phyloP scores from a whole-genome alignment of 2,888 invertebrate genomes.

The Ametastegia equiseti region DNA sequence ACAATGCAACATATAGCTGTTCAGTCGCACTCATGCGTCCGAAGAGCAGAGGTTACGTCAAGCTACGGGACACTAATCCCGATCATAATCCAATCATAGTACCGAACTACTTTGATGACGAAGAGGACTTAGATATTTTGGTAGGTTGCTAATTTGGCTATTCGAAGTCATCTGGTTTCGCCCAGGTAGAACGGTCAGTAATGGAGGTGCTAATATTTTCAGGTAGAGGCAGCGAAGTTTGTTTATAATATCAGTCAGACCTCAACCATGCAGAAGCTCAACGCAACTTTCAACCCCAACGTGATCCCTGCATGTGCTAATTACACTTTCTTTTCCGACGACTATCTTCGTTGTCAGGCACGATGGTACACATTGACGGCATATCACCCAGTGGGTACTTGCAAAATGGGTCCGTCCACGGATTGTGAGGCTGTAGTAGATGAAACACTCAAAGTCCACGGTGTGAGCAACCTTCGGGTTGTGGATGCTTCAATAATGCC shows the following conservation, averaged over 20 bases:
- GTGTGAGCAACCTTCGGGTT: slow-evolving; percentile 82
- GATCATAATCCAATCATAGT: slow-evolving; percentile 88
- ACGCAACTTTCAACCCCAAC: slow-evolving; percentile 81
- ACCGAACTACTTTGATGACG: slow-evolving; percentile 90
- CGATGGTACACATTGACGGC: slow-evolving; percentile 87
- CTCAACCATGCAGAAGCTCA: slow-evolving; percentile 80
- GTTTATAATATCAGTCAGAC: slow-evolving; percentile 81
- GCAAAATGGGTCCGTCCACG: slow-evolving; percentile 86
- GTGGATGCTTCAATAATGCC: slow-evolving; percentile 93
- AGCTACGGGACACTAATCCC: slow-evolving; percentile 84
- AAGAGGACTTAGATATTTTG: slow-evolving; percentile 80
- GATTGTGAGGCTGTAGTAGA: slow-evolving; percentile 84
- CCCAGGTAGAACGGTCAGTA: background rate
- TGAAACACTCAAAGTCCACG: slow-evolving; percentile 82
- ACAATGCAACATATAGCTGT: slow-evolving; percentile 83
- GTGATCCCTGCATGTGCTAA: slow-evolving; percentile 83
- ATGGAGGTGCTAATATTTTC: slow-evolving; percentile 51
- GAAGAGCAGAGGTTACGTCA: slow-evolving; percentile 83
- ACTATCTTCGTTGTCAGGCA: slow-evolving; percentile 87
- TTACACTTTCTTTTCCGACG: slow-evolving; percentile 82
- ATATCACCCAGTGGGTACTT: slow-evolving; percentile 89
- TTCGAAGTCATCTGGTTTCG: background rate
- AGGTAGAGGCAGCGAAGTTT: slow-evolving; percentile 87
- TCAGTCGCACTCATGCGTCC: slow-evolving; percentile 85
- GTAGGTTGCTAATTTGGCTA: slow-evolving; percentile 76